Evolutionary conservation across 2,888 invertebrate genomes (phyloP).

Genomic region (Mythimna albipuncta): DNA sequence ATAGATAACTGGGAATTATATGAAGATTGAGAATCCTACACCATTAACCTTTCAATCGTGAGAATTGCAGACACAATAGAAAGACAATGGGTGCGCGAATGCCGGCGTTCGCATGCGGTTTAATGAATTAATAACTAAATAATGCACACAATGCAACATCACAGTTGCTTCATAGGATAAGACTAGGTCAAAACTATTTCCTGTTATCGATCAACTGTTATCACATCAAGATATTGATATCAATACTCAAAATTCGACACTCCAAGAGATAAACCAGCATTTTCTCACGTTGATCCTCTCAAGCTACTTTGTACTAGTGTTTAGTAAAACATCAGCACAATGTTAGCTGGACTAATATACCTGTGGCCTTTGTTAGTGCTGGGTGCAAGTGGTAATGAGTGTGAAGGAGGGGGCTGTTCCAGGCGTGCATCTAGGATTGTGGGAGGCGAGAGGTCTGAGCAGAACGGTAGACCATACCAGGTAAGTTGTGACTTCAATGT

Average conservation of each 20-base stretch:
- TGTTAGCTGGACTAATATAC: constrained; percentile 71
- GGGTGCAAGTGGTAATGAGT: constrained; percentile 67
- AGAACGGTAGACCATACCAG: constrained; percentile 80
- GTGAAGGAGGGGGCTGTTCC: constrained; percentile 69
- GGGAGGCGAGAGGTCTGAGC: constrained; percentile 76
- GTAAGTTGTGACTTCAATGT: not conserved
- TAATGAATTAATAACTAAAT: too few relatives aligned
- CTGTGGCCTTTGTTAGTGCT: constrained; percentile 69
- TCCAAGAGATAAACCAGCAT: constrained; percentile 58
- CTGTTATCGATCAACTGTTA: constrained; percentile 55
- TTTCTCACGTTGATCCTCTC: constrained; percentile 67
- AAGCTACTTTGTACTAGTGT: not conserved
- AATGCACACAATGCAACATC: too few relatives aligned
- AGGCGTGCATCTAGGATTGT: constrained; percentile 69
- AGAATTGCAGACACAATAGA: too few relatives aligned
- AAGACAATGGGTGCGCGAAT: too few relatives aligned
- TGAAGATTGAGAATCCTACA: not conserved
- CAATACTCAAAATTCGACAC: constrained; percentile 48
- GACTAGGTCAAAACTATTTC: constrained; percentile 60
- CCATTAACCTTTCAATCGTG: too few relatives aligned
- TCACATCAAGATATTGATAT: constrained; percentile 54
- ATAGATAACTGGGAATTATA: not conserved
- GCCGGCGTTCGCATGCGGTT: too few relatives aligned
- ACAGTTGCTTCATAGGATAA: constrained; percentile 2
- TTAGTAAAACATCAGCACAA: constrained; percentile 53